Evolutionary conservation across 2,888 invertebrate species (phyloP), one percentile per base, ranked within the genome.

Genomic region (Zaprionus bogoriensis): DNA sequence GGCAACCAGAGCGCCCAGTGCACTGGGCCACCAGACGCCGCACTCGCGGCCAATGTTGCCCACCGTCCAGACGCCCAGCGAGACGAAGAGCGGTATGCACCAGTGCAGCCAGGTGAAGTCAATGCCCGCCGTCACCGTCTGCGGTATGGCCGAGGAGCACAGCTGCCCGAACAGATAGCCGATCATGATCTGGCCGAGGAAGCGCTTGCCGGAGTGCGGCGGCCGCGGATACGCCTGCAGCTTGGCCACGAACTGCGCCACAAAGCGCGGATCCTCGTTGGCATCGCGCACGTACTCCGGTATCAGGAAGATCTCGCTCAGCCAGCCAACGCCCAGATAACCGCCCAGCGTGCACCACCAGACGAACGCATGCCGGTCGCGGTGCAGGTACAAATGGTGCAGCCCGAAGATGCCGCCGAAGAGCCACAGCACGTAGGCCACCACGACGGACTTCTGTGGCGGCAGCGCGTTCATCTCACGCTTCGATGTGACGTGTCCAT

Each of bases 361-460:
- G 0, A 98, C 92, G 88, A 98, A 96, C 0, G 97, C 98, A 81
- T 99, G 99, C 19, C 94, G 93, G 90, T 98, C 97, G 57, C 98
- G 92, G 52, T 94, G 93, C 68, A 99, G 92, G 91, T 99, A 99
- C 85, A 98, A 94, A 89, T 98, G 97, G 91, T 99, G 99, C 4
- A 96, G 91, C 0, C 98, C 98, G 76, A 97, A 94, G 79, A 96
- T 91, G 3, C 99, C 99, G 14, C 97, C 97, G 74, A 97, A 93
- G 0, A 97, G 86, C 98, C 98, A 99, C 36, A 95, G 91, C 1
- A 98, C 62, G 88, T 98, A 99, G 0, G 98, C 94, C 82, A 93
- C 88, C 47, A 95, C 87, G 7, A 94, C 89, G 1, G 94, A 94
- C 87, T 95, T 95, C 32, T 88, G 77, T 10, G 81, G 57, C 1